Evolutionary conservation across 2,113 vertebrate species (phyloP).

Genomic region (Daboia siamensis): DNA sequence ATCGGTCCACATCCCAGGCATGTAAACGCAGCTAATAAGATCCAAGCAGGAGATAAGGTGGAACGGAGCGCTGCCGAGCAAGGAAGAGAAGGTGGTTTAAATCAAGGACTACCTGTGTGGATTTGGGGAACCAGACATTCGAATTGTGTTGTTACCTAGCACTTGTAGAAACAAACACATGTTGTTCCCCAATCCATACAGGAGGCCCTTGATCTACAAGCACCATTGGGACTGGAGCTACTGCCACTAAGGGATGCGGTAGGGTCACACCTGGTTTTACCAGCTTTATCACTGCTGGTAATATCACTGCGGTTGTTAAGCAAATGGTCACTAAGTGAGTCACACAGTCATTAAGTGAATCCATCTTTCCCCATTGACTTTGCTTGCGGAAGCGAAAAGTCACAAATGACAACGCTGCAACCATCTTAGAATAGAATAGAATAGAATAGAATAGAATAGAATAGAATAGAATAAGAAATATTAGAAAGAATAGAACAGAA

Average conservation of each 20-base stretch:
- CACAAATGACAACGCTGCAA: not conserved
- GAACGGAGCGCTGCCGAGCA: not conserved
- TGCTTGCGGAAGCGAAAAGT: not conserved
- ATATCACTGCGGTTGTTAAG: not conserved
- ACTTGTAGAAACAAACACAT: not conserved
- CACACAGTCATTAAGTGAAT: not conserved
- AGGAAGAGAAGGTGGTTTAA: not conserved
- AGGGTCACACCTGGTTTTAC: fast-evolving
- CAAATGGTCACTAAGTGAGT: not conserved
- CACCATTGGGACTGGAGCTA: too few relatives aligned
- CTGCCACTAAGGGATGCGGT: fast-evolving
- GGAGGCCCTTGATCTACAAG: not conserved
- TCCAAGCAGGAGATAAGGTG: conserved; percentile 34
- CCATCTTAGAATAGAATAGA: not conserved
- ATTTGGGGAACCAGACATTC: not conserved
- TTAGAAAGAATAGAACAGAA: too few relatives aligned
- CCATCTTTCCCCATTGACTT: not conserved
- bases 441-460: too few relatives aligned
- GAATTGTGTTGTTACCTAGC: not conserved
- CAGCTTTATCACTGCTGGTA: too few relatives aligned
- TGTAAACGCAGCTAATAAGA: conserved; percentile 67
- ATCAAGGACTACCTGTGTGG: not conserved
- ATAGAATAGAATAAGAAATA: too few relatives aligned
- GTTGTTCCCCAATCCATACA: not conserved
- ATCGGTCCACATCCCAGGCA: conserved; percentile 59